phyloP scores from a whole-genome alignment of 2,888 invertebrate genomes.

The Nezara viridula region DNA sequence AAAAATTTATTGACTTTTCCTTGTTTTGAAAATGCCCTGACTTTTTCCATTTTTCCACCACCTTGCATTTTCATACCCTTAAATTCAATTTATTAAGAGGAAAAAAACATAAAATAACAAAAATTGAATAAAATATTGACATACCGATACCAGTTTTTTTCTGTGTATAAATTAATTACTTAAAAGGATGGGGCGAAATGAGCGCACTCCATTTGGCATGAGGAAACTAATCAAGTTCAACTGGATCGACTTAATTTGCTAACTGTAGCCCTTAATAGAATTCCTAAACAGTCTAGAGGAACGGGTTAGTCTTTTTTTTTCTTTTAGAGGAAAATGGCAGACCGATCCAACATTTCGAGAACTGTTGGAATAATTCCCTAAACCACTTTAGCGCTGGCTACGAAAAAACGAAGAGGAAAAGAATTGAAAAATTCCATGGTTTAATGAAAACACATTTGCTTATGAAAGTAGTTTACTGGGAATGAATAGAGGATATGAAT shows the following conservation, averaged over 20 bases:
- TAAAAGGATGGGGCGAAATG: not conserved
- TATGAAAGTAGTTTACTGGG: not conserved
- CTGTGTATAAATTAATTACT: not conserved
- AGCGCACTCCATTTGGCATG: not conserved
- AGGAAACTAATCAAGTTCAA: not conserved
- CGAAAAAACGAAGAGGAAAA: not conserved
- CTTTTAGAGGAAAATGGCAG: not conserved
- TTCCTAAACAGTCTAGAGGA: not conserved
- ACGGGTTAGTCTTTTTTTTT: not conserved
- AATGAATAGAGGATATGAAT: too few species aligned
- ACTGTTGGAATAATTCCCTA: not conserved
- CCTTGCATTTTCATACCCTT: too few species aligned
- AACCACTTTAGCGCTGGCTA: not conserved
- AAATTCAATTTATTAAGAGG: too few species aligned
- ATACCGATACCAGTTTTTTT: too few species aligned
- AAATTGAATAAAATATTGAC: too few species aligned
- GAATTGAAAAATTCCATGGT: not conserved
- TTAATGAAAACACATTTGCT: not conserved
- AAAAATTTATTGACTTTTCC: too few species aligned
- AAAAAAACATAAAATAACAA: too few species aligned
- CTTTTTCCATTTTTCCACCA: too few species aligned
- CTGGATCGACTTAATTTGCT: not conserved
- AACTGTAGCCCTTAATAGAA: conserved; percentile 7
- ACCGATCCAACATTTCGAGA: not conserved
- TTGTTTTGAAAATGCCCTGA: too few species aligned